Base-by-base conservation (phyloP, 2,797 vertebrate genomes). In the Acanthiza pusilla region DNA sequence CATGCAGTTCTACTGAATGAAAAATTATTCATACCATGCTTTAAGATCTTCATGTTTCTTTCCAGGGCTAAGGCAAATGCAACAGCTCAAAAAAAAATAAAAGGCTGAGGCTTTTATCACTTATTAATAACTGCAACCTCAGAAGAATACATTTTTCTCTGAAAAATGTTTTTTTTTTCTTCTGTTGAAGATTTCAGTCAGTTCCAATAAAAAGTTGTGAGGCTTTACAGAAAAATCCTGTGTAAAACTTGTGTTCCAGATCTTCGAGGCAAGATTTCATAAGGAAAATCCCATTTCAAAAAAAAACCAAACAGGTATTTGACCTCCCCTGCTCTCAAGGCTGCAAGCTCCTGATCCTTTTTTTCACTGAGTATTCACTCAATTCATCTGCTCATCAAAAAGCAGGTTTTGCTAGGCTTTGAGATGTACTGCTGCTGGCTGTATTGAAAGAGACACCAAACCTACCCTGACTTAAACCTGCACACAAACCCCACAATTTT, bases 31-130 rank as follows among this genome's bases (percentile, higher is more conserved):
- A 76, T 87, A 11, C 96, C 75, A 66, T 58, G 91, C 85, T 97
- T 95, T 79, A 97, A 95, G 83, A 98, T 98, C 97, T 98, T 99
- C 98, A 98, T 98, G 57, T 42, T 88, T 93, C 96, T 86, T 91
- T 94, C 94, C 98, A 97, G n/a, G 4, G 73, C 53, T 72, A 68
- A 60, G 34, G 11, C 5, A 91, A 91, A 90, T 22, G 36, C 34
- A 93, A 92, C 27, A 89, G 83, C 47, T 91, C 38, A 17, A 23
- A 68, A 76, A 68, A 77, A 68, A 16, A 43, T 17, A 29, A 65
- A 42, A 60, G 3, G 51, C 86, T 78, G 87, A 70, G 23, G 60
- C 73, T 84, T 93, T 89, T 72, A 68, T 50, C 30, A 43, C 58
- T 79, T 63, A 5, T 13, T 57, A 79, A 32, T 42, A 51, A 27